Percentiles rank a stretch among this genome's conserved stretches.
Evolutionary conservation across 2,888 invertebrate genomes (phyloP).

Genomic region (Eutolmus rufibarbis): DNA sequence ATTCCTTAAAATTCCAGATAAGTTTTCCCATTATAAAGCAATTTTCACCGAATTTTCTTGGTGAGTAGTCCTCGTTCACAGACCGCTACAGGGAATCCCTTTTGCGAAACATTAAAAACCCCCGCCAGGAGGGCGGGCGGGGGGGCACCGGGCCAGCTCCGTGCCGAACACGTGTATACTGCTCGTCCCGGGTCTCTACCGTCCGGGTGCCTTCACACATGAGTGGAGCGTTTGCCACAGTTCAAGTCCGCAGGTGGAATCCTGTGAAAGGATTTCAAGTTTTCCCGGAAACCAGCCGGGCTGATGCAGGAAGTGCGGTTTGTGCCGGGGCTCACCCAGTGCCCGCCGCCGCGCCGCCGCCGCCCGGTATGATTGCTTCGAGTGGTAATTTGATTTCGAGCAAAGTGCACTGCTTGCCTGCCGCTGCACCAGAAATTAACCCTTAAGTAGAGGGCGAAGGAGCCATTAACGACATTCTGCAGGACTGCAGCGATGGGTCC

Average conservation of each 20-base stretch:
- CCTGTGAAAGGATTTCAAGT: conserved; percentile 9
- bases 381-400: conserved; percentile 8
- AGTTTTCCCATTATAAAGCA: conserved; percentile 35
- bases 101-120: conserved; percentile 26
- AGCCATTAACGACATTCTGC: background rate
- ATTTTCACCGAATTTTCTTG: conserved; percentile 34
- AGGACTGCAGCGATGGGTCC: background rate
- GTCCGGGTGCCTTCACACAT: background rate
- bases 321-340: background rate
- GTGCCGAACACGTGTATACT: background rate
- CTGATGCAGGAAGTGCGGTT: conserved; percentile 25
- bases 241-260: background rate
- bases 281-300: conserved; percentile 7
- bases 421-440: background rate
- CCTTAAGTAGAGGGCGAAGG: background rate
- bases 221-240: background rate
- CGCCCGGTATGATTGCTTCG: background rate
- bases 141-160: background rate
- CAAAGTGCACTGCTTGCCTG: background rate
- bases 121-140: background rate
- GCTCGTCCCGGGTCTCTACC: background rate
- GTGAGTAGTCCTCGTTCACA: conserved; percentile 12
- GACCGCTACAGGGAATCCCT: conserved; percentile 16
- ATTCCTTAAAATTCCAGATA: conserved; percentile 30
- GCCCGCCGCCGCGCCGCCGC: too few relatives aligned